phyloP scores from a whole-genome alignment of 2,113 vertebrate genomes.

The Grantiella picta region DNA sequence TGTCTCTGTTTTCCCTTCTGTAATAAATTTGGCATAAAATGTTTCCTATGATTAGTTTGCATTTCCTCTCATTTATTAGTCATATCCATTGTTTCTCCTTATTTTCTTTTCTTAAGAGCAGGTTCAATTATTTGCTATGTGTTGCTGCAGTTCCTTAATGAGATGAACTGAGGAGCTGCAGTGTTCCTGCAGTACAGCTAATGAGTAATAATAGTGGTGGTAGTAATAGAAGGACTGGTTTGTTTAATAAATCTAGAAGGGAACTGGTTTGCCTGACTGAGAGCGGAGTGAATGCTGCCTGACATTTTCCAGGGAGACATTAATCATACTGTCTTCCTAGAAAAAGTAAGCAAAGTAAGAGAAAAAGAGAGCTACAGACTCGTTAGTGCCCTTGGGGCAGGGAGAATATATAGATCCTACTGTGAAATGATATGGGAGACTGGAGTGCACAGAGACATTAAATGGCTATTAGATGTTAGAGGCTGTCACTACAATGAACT shows the following conservation, averaged over 20 bases:
- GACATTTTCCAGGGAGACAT: background rate
- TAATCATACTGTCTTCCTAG: background rate
- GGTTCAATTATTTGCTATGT: background rate
- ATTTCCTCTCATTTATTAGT: background rate
- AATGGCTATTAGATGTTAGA: background rate
- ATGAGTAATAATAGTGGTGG: background rate
- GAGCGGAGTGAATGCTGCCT: background rate
- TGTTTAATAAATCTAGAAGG: background rate
- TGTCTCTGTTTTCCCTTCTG: background rate
- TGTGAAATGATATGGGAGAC: background rate
- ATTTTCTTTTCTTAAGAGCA: background rate
- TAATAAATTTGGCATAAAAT: background rate
- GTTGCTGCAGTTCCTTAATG: background rate
- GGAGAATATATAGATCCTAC: background rate
- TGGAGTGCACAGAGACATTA: background rate
- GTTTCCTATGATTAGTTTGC: background rate
- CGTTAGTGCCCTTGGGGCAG: background rate
- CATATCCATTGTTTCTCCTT: background rate
- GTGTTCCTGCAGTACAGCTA: background rate
- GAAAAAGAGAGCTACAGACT: background rate
- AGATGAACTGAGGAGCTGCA: background rate
- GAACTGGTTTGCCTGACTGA: background rate
- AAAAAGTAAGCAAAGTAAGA: conserved; percentile 3
- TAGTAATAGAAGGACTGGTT: background rate
- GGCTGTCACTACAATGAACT: background rate